Evolutionary conservation across 2,888 invertebrate species (phyloP), one percentile per base, ranked within the genome.

Genomic region (Adelphocoris suturalis): DNA sequence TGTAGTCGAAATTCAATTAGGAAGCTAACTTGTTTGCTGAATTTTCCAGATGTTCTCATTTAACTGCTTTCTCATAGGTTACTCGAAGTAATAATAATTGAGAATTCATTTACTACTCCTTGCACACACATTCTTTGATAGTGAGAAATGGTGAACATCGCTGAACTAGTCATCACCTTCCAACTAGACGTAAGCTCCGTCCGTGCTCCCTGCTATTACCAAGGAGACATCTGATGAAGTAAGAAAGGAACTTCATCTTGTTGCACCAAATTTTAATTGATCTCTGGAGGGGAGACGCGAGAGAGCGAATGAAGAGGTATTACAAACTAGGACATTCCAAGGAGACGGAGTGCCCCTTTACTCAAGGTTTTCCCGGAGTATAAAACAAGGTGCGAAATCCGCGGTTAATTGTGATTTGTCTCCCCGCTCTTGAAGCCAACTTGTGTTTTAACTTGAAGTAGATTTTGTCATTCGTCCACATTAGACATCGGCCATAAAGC

Each of bases 391-490:
- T 90, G 86, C 37, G 68, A 84, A 89, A 81, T 82, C 86, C 47
- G 28, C 55, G 75, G 75, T 90, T 91, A 91, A 91, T 91, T 91
- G 89, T 91, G 90, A 91, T 91, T 88, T 89, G 89, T 91, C 91
- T 86, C 57, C 48, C 68, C 84, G 82, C 89, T 87, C 88, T 78
- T 47, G 84, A 78, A 55, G 90, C 82, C 61, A 91, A 91, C 91
- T 91, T 91, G 89, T 91, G 91, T 91, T 91, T 91, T 90, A 91
- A 90, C 91, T 91, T 90, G 90, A 90, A 91, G 91, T 91, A 91
- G 91, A 91, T 90, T 91, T 90, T 91, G 91, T 91, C 91, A 91
- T 91, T 90, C 90, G 90, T 91, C 91, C 90, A 90, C 90, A 91
- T 91, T 91, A 91, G 90, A 91, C 91, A 91, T 90, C 78, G 90